phyloP scores from a whole-genome alignment of 2,888 invertebrate species.

The Phengaris arion region DNA sequence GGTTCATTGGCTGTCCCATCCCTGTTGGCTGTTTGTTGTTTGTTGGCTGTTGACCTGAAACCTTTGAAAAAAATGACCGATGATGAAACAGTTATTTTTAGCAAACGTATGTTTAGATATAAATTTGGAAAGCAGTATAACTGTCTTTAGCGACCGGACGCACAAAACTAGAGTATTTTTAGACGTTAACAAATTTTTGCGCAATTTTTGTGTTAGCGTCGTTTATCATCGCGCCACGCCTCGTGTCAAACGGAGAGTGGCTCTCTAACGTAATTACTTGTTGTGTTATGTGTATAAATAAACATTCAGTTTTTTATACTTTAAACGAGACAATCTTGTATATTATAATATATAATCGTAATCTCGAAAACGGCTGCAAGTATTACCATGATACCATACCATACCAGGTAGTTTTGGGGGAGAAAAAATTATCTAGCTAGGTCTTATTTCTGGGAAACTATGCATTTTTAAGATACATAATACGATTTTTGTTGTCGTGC shows the following conservation, averaged over 20 bases:
- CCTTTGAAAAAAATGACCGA: conserved; percentile 12
- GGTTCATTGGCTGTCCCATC: neutral
- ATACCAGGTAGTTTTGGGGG: no score
- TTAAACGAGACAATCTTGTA: no score
- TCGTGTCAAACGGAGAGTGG: conserved; percentile 1
- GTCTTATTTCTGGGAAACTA: no score
- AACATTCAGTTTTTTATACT: neutral
- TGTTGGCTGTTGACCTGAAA: no score
- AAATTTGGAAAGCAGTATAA: conserved; percentile 20
- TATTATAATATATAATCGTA: no score
- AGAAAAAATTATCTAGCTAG: no score
- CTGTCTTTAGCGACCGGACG: conserved; percentile 14
- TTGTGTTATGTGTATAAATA: neutral
- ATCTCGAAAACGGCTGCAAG: no score
- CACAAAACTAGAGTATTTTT: conserved; percentile 23
- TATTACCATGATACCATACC: no score
- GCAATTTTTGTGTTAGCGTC: conserved; percentile 10
- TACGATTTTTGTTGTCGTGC: no score
- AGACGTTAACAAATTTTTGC: conserved; percentile 23
- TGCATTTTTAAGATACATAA: no score
- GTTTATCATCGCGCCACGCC: conserved; percentile 18
- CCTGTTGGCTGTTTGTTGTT: neutral
- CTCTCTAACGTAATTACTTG: conserved; percentile 2
- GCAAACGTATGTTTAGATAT: conserved; percentile 8
- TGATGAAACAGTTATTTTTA: conserved; percentile 3